A percentile compares a stretch with the other conserved stretches of the same genome.
phyloP scores from a whole-genome alignment of 2,888 invertebrate species.

The Tineola bisselliella region DNA sequence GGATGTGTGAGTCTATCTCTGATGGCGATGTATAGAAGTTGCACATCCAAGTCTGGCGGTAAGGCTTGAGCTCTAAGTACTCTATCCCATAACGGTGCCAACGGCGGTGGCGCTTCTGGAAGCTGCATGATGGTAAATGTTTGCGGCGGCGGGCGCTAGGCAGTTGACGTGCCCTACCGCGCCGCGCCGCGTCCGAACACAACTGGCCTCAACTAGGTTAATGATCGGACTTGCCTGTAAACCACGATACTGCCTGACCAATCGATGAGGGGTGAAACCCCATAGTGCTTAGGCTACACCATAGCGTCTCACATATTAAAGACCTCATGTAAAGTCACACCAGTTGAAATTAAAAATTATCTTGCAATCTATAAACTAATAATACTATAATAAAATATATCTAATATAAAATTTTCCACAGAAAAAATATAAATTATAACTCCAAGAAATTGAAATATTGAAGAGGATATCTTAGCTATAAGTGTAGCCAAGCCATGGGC shows the following conservation, averaged over 20 bases:
- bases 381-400: too few species aligned
- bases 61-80: constrained; percentile 77
- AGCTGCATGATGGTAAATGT: constrained; percentile 47
- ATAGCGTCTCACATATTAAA: neutral
- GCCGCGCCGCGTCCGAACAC: constrained; percentile 49
- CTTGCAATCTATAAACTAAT: too few species aligned
- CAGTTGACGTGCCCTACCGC: constrained; percentile 46
- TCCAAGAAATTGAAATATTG: too few species aligned
- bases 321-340: too few species aligned
- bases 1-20: constrained; percentile 78
- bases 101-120: constrained; percentile 59
- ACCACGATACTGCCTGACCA: constrained; percentile 45
- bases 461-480: too few species aligned
- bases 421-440: too few species aligned
- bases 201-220: constrained; percentile 49
- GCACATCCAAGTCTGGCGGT: constrained; percentile 74
- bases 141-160: constrained; percentile 31
- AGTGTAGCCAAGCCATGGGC: neutral
- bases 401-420: too few species aligned
- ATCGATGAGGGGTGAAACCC: constrained; percentile 39
- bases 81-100: constrained; percentile 85
- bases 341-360: too few species aligned
- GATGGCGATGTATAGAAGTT: constrained; percentile 75
- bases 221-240: constrained; percentile 45
- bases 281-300: neutral